Base-by-base conservation (phyloP, 92 coral and sea anemone genomes). In the Diadumene lineata region DNA sequence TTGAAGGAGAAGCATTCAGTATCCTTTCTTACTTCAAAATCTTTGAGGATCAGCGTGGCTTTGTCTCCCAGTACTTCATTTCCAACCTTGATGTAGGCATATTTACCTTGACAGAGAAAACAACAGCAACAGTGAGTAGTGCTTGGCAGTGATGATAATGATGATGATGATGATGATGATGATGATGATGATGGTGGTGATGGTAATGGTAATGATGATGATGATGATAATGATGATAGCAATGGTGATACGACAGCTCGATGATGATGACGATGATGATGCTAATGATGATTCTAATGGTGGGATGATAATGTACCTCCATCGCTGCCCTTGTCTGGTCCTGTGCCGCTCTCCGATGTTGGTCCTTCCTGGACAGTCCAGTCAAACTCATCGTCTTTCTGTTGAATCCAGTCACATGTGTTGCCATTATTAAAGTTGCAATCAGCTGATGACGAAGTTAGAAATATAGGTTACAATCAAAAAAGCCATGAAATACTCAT, bases 241-340 rank as follows among this genome's bases (percentile, higher is more conserved):
- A 7, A 60, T 60, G 31, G 66, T 56, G 16, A 8, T 7, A 27
- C 22, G n/a, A n/a, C n/a, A n/a, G n/a, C n/a, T n/a, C 48, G 48
- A 38, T 38, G 48, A 13, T 13, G 48, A 38, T 60, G 32, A 2
- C 31, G 25, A 11, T 60, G 31, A 7, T 19, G 16, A 16, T 11
- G 66, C 7, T 22, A 2, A 11, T 60, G 27, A 7, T 22, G 16
- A 27, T 60, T 30, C 1, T 15, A 22, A 60, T 10, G 66, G 66
- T 7, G 27, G 18, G n/a, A n/a, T n/a, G 10, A 30, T 64, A 1
- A 29, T 43, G 27, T 31, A 72, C 77, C 77, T 33, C 77, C 77
- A 22, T 72, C 77, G 27, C 77, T 72, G 10, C 77, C 77, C 34
- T n/a, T 27, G 21, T 56, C 53, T n/a, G 77, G 77, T 1, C 77